A percentile compares a stretch with the other conserved stretches of the same genome.
phyloP scores from a whole-genome alignment of 2,113 vertebrate genomes.

The Atlantisia rogersi region DNA sequence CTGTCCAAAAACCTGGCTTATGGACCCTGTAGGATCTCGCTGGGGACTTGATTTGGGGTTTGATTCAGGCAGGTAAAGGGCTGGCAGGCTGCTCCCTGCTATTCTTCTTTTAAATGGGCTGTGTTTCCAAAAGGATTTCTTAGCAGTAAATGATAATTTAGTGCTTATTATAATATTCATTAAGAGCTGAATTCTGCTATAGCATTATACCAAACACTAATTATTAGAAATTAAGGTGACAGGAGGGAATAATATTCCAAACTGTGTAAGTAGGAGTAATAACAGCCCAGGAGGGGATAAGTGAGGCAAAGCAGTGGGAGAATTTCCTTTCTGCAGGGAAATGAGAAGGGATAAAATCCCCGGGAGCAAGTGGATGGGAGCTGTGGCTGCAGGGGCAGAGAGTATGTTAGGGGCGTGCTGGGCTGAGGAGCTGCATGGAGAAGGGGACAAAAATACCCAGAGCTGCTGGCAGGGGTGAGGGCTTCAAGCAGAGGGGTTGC shows the following conservation, averaged over 20 bases:
- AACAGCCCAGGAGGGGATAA: neutral
- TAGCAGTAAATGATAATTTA: slow-evolving; percentile 27
- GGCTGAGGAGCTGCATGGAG: neutral
- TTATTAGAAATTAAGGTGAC: slow-evolving; percentile 44
- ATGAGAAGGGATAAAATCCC: neutral
- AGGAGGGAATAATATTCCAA: neutral
- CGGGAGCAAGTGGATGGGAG: rapidly evolving
- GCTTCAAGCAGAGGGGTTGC: neutral
- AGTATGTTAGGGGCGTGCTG: rapidly evolving
- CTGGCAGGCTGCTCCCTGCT: neutral
- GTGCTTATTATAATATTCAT: neutral
- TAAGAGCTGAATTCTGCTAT: slow-evolving; percentile 1
- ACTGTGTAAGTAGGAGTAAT: neutral
- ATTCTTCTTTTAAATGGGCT: neutral
- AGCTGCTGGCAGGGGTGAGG: neutral
- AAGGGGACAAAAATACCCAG: neutral
- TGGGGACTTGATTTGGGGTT: rapidly evolving
- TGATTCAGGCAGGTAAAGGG: neutral
- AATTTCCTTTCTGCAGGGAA: neutral
- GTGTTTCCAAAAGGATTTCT: neutral
- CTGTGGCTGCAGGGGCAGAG: rapidly evolving
- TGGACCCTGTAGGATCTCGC: neutral
- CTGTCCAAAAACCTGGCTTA: too few relatives aligned
- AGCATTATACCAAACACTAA: neutral
- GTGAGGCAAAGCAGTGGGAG: neutral